Evolutionary conservation across 2,797 vertebrate genomes (phyloP).

Genomic region (Danio kyathit): DNA sequence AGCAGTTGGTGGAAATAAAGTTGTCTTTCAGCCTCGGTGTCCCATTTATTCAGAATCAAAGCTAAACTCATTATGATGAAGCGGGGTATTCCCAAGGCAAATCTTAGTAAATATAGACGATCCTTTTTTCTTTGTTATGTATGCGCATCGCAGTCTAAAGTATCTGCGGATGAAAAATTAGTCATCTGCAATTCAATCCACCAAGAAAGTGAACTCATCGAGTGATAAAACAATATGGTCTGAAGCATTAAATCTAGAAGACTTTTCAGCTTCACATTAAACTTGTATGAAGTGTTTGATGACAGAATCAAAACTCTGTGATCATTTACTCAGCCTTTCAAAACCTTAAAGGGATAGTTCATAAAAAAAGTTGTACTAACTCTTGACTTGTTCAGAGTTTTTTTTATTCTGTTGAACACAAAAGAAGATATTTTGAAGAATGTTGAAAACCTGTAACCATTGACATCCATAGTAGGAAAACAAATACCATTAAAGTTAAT

Average conservation of each 20-base stretch:
- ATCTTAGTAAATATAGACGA: constrained; percentile 30
- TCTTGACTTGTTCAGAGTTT: too few species aligned
- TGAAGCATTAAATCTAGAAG: constrained; percentile 10
- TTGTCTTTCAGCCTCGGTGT: constrained; percentile 22
- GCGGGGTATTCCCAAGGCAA: constrained; percentile 44
- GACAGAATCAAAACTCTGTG: neutral
- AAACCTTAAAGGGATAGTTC: neutral
- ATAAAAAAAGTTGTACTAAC: neutral
- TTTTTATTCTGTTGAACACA: too few species aligned
- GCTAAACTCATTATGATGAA: constrained; percentile 40
- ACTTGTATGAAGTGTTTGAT: neutral
- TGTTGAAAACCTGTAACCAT: too few species aligned
- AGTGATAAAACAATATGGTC: constrained; percentile 29
- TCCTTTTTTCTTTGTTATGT: constrained; percentile 30
- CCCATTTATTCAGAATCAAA: constrained; percentile 52
- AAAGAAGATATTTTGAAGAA: too few species aligned
- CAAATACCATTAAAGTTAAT: too few species aligned
- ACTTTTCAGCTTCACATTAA: constrained; percentile 10
- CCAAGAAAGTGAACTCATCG: neutral
- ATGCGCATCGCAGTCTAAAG: constrained; percentile 21
- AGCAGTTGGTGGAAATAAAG: constrained; percentile 51
- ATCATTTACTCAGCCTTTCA: neutral
- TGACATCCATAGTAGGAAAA: too few species aligned
- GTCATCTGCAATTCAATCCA: constrained; percentile 33
- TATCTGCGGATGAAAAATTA: constrained; percentile 34